Evolutionary conservation across 2,113 vertebrate genomes (phyloP).

Genomic region (Ammodytes marinus): DNA sequence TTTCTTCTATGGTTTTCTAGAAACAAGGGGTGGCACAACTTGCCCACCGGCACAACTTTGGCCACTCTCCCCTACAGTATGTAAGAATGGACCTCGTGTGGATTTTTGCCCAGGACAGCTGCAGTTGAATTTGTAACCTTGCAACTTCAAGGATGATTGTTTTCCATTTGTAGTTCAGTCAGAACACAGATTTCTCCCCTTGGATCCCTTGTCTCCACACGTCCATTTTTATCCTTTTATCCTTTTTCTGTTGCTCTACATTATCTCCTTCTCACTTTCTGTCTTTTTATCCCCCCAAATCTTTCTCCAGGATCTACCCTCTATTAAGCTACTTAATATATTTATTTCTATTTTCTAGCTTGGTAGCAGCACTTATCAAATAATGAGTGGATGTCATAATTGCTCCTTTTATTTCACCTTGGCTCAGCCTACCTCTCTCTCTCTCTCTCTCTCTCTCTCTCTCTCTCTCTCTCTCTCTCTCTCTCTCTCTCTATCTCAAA

Average conservation of each 20-base stretch:
- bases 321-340: slow-evolving; percentile 49
- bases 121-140: slow-evolving; percentile 36
- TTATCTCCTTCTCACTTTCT: slow-evolving; percentile 49
- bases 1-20: too few species aligned
- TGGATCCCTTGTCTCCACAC: slow-evolving; percentile 46
- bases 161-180: slow-evolving; percentile 54
- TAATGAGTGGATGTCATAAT: slow-evolving; percentile 65
- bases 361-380: slow-evolving; percentile 55
- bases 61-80: too few species aligned
- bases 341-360: slow-evolving; percentile 52
- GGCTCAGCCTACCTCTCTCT: slow-evolving; percentile 17
- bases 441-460: neutral
- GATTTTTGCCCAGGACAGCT: slow-evolving; percentile 7
- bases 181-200: slow-evolving; percentile 46
- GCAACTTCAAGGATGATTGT: slow-evolving; percentile 31
- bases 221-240: slow-evolving; percentile 53
- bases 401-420: slow-evolving; percentile 53
- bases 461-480: neutral
- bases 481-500: slow-evolving; percentile 9
- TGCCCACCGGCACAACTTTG: too few species aligned
- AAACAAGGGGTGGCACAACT: too few species aligned
- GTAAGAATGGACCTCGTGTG: slow-evolving; percentile 5
- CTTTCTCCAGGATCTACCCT: slow-evolving; percentile 36
- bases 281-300: slow-evolving; percentile 42
- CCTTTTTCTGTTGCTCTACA: slow-evolving; percentile 43